Percentiles rank a stretch among this genome's conserved stretches.
Evolutionary conservation across 2,797 vertebrate genomes (phyloP).

Genomic region (Okamejei kenojei): DNA sequence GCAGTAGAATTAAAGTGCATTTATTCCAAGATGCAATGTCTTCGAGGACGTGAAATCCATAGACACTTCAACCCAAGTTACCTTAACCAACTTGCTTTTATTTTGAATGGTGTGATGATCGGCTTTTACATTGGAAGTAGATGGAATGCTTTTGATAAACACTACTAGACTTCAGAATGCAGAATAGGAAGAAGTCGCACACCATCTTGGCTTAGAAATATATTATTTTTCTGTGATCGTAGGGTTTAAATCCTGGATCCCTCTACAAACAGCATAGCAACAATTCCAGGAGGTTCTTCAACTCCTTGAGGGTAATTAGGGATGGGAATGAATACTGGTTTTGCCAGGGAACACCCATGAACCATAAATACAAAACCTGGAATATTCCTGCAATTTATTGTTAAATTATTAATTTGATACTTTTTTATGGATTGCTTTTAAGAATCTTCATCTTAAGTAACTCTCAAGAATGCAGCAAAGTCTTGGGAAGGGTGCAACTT

Average conservation of each 20-base stretch:
- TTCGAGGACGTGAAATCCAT: background rate
- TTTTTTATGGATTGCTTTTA: background rate
- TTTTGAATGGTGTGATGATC: background rate
- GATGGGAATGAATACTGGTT: too few species aligned
- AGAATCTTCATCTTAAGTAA: background rate
- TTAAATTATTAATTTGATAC: conserved; percentile 11
- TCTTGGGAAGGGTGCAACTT: background rate
- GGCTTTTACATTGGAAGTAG: background rate
- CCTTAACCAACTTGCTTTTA: background rate
- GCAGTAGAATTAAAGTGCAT: background rate
- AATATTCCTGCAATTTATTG: background rate
- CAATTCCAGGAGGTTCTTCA: too few species aligned
- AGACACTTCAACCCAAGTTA: background rate
- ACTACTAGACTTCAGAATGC: background rate
- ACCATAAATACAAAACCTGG: too few species aligned
- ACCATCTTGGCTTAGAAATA: too few species aligned
- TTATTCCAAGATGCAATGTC: background rate
- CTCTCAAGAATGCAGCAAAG: background rate
- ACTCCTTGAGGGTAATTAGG: too few species aligned
- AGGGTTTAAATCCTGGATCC: too few species aligned
- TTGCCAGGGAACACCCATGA: too few species aligned
- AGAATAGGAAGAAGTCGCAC: background rate
- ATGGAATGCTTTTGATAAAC: background rate
- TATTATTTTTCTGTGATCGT: too few species aligned
- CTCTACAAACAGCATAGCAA: too few species aligned